phyloP scores from a whole-genome alignment of 2,797 vertebrate genomes.

The Spheniscus humboldti region DNA sequence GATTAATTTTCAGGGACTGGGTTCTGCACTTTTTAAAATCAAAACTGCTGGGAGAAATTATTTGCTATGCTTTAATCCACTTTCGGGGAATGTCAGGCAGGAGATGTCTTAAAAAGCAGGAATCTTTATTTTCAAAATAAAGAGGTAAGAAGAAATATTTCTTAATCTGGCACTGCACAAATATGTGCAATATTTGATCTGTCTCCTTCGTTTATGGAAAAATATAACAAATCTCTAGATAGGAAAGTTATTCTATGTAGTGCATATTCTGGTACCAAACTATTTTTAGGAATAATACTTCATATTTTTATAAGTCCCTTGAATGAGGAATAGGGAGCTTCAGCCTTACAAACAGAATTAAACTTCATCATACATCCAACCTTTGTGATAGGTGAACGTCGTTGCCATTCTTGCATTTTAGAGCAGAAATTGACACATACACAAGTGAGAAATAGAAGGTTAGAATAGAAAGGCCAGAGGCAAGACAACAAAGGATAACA shows the following conservation, averaged over 20 bases:
- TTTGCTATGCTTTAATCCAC: background rate
- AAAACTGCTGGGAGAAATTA: background rate
- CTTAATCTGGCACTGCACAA: background rate
- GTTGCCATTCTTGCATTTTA: background rate
- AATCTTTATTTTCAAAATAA: background rate
- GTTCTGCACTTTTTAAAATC: background rate
- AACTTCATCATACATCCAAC: background rate
- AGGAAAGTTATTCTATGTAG: background rate
- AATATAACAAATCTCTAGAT: background rate
- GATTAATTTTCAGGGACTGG: background rate
- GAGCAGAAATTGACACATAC: background rate
- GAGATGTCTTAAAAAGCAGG: background rate
- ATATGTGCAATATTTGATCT: background rate
- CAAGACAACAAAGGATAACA: background rate
- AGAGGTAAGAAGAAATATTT: background rate
- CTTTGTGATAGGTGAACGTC: rapidly evolving
- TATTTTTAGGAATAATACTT: background rate
- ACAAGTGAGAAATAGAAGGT: background rate
- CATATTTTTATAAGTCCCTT: background rate
- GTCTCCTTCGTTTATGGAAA: background rate
- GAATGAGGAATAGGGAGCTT: background rate
- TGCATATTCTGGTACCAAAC: background rate
- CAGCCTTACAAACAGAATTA: background rate
- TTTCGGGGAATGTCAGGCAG: background rate
- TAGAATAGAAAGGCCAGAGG: background rate